Evolutionary conservation across 2,888 invertebrate species (phyloP).

Genomic region (Sthenelais limicola): DNA sequence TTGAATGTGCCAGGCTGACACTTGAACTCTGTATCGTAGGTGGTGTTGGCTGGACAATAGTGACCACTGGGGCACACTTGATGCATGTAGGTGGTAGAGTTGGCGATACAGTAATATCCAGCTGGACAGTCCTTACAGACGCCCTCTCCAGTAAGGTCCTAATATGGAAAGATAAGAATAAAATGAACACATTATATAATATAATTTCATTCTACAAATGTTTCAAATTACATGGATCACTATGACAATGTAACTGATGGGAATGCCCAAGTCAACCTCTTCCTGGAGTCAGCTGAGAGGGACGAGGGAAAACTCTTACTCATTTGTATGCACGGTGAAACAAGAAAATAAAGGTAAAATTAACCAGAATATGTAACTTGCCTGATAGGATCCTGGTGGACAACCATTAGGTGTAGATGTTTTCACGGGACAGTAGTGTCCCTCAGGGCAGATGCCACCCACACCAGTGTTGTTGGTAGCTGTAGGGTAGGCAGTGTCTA

Average conservation of each 20-base stretch:
- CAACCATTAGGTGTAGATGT: conserved; percentile 62
- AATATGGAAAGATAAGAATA: conserved; percentile 29
- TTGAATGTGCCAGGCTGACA: conserved; percentile 68
- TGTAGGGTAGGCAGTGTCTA: conserved; percentile 63
- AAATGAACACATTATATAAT: too few species aligned
- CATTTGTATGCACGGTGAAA: too few species aligned
- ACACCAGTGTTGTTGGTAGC: conserved; percentile 66
- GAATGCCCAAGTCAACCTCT: too few species aligned
- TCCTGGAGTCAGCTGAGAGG: too few species aligned
- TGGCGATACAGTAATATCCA: conserved; percentile 68
- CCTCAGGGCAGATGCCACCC: conserved; percentile 67
- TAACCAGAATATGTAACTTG: conserved; percentile 38
- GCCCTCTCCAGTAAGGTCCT: conserved; percentile 61
- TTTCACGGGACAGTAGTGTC: conserved; percentile 62
- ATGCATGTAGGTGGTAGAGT: conserved; percentile 63
- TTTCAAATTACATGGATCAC: too few species aligned
- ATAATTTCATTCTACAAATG: too few species aligned
- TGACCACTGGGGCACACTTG: conserved; percentile 67
- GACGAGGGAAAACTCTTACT: too few species aligned
- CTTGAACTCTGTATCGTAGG: conserved; percentile 64
- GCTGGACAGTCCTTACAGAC: conserved; percentile 63
- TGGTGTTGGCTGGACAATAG: conserved; percentile 67
- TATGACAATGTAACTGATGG: too few species aligned
- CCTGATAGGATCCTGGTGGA: conserved; percentile 67
- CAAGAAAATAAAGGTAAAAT: too few species aligned